A percentile compares a stretch with the other conserved stretches of the same genome.
phyloP scores from a whole-genome alignment of 2,888 invertebrate species.

The Crocallis elinguaria region DNA sequence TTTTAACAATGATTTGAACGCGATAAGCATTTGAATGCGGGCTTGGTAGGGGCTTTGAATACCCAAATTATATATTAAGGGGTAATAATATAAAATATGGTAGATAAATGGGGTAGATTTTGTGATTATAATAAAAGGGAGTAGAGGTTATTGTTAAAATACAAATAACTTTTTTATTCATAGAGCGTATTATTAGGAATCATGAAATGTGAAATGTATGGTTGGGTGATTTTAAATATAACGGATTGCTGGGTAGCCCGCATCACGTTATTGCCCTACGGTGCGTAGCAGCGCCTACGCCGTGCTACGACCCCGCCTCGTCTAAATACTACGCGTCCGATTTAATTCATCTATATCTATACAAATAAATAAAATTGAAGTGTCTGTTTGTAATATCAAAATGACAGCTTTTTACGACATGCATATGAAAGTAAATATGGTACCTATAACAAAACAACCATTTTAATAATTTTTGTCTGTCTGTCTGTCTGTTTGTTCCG shows the following conservation, averaged over 20 bases:
- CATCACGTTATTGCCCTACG: background rate
- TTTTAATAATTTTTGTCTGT: too few relatives aligned
- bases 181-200: background rate
- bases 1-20: conserved; percentile 42
- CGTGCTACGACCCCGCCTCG: conserved; percentile 1
- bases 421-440: too few relatives aligned
- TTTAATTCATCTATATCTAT: too few relatives aligned
- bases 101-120: conserved; percentile 33
- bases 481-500: too few relatives aligned
- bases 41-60: conserved; percentile 39
- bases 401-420: too few relatives aligned
- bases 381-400: too few relatives aligned
- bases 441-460: too few relatives aligned
- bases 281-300: conserved; percentile 4
- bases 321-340: too few relatives aligned
- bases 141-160: conserved; percentile 27
- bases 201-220: background rate
- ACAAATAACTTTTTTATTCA: conserved; percentile 17
- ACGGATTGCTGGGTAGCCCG: too few relatives aligned
- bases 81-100: conserved; percentile 32
- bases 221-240: background rate
- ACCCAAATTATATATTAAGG: conserved; percentile 38
- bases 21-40: conserved; percentile 48
- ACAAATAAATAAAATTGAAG: too few relatives aligned
- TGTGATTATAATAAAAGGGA: conserved; percentile 4